Base-by-base conservation (phyloP, 2,113 vertebrate species). In the Heterocephalus glaber region DNA sequence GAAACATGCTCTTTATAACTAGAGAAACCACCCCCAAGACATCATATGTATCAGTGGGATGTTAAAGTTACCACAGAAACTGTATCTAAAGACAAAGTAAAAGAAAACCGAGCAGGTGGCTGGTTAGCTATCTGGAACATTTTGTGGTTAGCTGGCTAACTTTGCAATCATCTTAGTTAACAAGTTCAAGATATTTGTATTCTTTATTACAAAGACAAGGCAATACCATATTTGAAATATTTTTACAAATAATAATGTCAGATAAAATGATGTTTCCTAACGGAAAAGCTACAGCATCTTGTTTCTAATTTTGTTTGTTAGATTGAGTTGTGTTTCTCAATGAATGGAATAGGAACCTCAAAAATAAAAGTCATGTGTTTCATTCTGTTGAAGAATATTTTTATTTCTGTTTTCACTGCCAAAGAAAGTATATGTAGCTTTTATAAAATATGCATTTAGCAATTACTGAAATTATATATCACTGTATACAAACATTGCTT, bases 201-300 rank as follows among this genome's bases (percentile, higher is more conserved):
- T 90, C 92, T 95, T 87, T 80, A 65, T 35, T 84, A 80, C n/a
- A 89, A 90, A 92, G 47, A 77, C 19, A 63, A 35, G 19, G 77
- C 88, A 90, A 89, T 92, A 58, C 38, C 88, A 81, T 92, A 95
- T 41, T 94, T 76, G 38, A 85, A 94, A 77, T 54, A 5, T 44
- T 93, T 96, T 92, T 79, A 41, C 22, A 90, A 77, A 81, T 77
- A 90, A 11, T 47, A 81, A 54, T 60, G 19, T 61, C 70, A 94
- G 65, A 56, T 92, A 83, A 93, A 94, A 86, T 77, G 44, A 79
- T 52, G 88, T 92, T 94, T 61, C 19, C 44, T 38, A 83, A 54
- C 13, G 74, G 41, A 68, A 74, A 44, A 1, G 4, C 88, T 41
- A 61, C 22, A 70, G 9, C 3, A 49, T 92, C 41, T 54, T 66